Evolutionary conservation across 2,113 vertebrate genomes (phyloP).

Genomic region (Nanorana parkeri): DNA sequence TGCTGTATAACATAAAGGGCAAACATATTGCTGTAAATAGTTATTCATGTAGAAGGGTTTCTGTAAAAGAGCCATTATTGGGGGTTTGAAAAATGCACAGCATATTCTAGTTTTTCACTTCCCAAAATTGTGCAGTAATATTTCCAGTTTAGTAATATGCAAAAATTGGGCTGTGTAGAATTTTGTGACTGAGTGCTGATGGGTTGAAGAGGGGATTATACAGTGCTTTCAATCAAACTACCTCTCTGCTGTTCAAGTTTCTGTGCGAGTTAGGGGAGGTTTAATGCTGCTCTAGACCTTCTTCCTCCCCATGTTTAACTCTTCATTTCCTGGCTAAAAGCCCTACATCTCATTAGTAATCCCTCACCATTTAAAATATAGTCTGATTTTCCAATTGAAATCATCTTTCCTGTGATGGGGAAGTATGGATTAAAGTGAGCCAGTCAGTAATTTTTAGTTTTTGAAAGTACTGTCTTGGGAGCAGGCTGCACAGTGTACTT

Average conservation of each 20-base stretch:
- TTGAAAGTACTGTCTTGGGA: too few species aligned
- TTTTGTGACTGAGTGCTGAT: constrained; percentile 6
- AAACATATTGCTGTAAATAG: constrained; percentile 28
- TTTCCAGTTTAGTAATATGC: constrained; percentile 32
- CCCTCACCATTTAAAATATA: not conserved
- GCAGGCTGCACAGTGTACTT: too few species aligned
- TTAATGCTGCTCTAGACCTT: constrained; percentile 51
- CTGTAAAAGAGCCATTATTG: not conserved
- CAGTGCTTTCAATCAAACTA: constrained; percentile 53
- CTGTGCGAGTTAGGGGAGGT: constrained; percentile 35
- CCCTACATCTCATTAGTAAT: not conserved
- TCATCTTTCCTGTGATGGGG: too few species aligned
- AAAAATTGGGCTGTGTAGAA: constrained; percentile 47
- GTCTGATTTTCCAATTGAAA: not conserved
- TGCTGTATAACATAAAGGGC: not conserved
- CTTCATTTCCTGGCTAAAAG: not conserved
- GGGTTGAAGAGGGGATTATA: constrained; percentile 21
- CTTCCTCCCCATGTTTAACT: not conserved
- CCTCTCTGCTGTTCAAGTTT: constrained; percentile 57
- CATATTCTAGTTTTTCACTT: not conserved
- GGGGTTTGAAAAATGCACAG: not conserved
- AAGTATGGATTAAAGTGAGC: too few species aligned
- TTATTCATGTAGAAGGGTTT: not conserved
- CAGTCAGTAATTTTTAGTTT: too few species aligned
- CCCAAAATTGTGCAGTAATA: constrained; percentile 3